Evolutionary conservation across 2,888 invertebrate species (phyloP).

Genomic region (Prosopocoilus inquinatus): DNA sequence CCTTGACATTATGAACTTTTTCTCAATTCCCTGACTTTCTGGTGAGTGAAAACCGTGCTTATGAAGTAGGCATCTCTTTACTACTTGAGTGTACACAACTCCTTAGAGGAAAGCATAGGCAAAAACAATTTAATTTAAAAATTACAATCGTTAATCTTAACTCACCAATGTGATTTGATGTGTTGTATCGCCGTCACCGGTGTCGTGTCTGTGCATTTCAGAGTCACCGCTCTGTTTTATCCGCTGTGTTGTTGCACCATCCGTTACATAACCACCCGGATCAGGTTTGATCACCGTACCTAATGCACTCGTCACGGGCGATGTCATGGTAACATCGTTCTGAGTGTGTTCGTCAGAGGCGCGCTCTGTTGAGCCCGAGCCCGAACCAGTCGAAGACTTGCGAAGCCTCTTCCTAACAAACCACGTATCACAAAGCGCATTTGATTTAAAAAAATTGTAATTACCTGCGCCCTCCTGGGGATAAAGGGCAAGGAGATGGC

Average conservation of each 20-base stretch:
- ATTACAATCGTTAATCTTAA: background rate
- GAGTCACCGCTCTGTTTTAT: constrained; percentile 44
- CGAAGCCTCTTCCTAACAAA: constrained; percentile 58
- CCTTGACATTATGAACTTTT: no score
- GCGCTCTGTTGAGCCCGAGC: constrained; percentile 57
- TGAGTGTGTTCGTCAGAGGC: constrained; percentile 46
- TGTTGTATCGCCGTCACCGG: constrained; percentile 50
- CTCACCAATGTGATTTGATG: constrained; percentile 48
- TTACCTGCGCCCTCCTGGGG: constrained; percentile 51
- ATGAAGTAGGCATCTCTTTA: no score
- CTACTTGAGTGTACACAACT: no score
- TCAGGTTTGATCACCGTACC: constrained; percentile 50
- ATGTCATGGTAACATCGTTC: constrained; percentile 53
- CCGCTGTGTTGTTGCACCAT: constrained; percentile 33
- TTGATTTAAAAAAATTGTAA: background rate
- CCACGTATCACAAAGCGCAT: background rate
- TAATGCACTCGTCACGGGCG: constrained; percentile 49
- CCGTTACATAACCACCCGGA: constrained; percentile 41
- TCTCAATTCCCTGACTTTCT: no score
- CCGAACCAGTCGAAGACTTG: constrained; percentile 64
- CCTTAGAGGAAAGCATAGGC: no score
- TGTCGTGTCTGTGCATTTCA: constrained; percentile 56
- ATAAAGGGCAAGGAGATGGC: constrained; percentile 61
- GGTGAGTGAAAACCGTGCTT: no score
- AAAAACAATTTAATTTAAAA: no score